Evolutionary conservation across 1,140 invertebrate species (phyloP).

Genomic region (Drosophila dunni): DNA sequence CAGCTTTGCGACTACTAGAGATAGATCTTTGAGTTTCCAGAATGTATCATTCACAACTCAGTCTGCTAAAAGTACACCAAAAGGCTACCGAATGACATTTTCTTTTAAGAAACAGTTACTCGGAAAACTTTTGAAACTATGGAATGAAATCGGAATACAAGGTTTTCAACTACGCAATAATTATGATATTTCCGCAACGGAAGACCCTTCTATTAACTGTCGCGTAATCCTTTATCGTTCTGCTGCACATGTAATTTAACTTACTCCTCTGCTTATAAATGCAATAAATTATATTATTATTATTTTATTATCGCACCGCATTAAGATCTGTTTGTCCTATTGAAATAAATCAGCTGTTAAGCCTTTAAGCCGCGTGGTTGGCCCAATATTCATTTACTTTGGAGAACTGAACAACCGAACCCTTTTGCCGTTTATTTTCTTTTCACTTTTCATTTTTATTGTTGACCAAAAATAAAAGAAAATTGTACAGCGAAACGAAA

Average conservation of each 20-base stretch:
- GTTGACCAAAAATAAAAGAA: conserved; percentile 15
- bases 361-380: conserved; percentile 14
- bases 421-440: conserved; percentile 9
- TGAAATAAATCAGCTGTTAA: conserved; percentile 25
- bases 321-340: background rate
- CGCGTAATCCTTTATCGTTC: background rate
- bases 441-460: conserved; percentile 16
- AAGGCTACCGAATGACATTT: background rate
- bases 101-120: too few relatives aligned
- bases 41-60: conserved; percentile 15
- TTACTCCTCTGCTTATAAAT: background rate
- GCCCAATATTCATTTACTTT: conserved; percentile 20
- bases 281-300: conserved; percentile 5
- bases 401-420: too few relatives aligned
- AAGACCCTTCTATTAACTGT: background rate
- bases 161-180: background rate
- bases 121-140: too few relatives aligned
- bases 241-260: background rate
- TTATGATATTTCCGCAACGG: background rate
- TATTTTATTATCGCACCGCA: background rate
- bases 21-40: conserved; percentile 31
- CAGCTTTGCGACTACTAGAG: conserved; percentile 23
- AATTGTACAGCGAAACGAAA: conserved; percentile 28
- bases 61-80: background rate
- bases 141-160: background rate